Conservation (phyloP, 2,888 invertebrate species). For the Imbricaverruca yamaguchii region DNA sequence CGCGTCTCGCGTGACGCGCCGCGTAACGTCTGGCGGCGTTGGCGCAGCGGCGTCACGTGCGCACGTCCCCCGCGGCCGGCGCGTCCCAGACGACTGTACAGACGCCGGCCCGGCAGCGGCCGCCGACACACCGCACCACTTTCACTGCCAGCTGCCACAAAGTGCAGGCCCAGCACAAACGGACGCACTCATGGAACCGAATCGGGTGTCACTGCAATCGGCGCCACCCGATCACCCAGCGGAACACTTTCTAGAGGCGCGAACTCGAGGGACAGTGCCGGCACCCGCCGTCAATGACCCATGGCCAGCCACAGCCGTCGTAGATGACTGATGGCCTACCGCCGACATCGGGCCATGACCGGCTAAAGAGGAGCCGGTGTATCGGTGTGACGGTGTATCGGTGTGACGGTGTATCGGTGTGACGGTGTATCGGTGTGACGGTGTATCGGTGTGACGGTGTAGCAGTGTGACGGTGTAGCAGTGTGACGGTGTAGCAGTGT, state of each 20-base stretch:
- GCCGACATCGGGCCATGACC: background rate
- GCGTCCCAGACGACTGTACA: background rate
- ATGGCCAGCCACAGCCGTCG: too few relatives aligned
- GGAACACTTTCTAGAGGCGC: background rate
- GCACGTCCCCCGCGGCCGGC: background rate
- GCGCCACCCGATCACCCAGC: background rate
- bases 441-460: too few relatives aligned
- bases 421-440: too few relatives aligned
- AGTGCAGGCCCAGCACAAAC: background rate
- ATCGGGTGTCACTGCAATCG: background rate
- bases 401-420: too few relatives aligned
- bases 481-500: too few relatives aligned
- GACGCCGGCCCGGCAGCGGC: background rate
- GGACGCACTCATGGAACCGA: background rate
- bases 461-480: too few relatives aligned
- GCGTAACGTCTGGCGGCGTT: too few relatives aligned
- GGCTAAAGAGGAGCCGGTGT: too few relatives aligned
- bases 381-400: too few relatives aligned
- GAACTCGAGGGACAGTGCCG: background rate
- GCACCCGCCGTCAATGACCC: too few relatives aligned
- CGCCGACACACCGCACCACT: background rate
- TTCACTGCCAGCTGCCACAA: constrained; percentile 16
- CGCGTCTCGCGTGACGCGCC: too few relatives aligned
- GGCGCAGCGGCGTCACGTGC: too few relatives aligned
- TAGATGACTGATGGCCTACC: background rate